Conservation (phyloP, 2,888 invertebrate species). For the Drosophila basisetae region DNA sequence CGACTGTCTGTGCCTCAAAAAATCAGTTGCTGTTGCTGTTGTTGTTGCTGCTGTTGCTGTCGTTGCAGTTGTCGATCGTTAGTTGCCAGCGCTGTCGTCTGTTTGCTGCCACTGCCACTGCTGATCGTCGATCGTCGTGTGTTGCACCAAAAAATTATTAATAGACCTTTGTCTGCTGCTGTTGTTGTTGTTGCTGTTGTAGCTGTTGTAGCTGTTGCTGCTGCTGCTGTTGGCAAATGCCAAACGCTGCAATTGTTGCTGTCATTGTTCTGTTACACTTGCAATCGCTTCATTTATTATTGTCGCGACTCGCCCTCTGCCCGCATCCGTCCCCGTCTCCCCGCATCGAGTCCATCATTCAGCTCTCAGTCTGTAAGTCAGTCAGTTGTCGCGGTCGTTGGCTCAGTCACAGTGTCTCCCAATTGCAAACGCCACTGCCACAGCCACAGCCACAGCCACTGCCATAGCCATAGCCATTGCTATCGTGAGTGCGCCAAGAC, state of each 20-base stretch:
- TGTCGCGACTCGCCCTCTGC: conserved; percentile 60
- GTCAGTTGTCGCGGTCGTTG: conserved; percentile 78
- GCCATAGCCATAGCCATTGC: conserved; percentile 23
- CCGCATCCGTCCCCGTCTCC: conserved; percentile 20
- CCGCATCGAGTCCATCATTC: conserved; percentile 28
- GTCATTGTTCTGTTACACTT: conserved; percentile 82
- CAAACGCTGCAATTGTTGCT: conserved; percentile 80
- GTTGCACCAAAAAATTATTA: conserved; percentile 76
- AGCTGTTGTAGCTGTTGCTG: conserved; percentile 31
- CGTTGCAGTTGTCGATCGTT: conserved; percentile 74
- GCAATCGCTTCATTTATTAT: conserved; percentile 82
- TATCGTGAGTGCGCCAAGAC: conserved; percentile 26
- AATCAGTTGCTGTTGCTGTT: conserved; percentile 43
- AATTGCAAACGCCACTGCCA: conserved; percentile 51
- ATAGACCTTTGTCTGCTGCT: conserved; percentile 77
- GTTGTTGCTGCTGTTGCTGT: conserved; percentile 10
- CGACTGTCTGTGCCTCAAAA: conserved; percentile 59
- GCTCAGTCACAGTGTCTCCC: conserved; percentile 70
- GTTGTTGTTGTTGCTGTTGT: conserved; percentile 27
- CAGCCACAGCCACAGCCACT: conserved; percentile 16
- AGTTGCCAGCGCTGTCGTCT: conserved; percentile 65
- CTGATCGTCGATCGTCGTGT: conserved; percentile 55
- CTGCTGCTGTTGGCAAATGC: conserved; percentile 77
- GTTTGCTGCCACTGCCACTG: conserved; percentile 29
- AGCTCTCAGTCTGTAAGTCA: conserved; percentile 48